A percentile compares a stretch with the other conserved stretches of the same genome.
phyloP scores from a whole-genome alignment of 2,888 invertebrate genomes.

The Andrena bucephala region DNA sequence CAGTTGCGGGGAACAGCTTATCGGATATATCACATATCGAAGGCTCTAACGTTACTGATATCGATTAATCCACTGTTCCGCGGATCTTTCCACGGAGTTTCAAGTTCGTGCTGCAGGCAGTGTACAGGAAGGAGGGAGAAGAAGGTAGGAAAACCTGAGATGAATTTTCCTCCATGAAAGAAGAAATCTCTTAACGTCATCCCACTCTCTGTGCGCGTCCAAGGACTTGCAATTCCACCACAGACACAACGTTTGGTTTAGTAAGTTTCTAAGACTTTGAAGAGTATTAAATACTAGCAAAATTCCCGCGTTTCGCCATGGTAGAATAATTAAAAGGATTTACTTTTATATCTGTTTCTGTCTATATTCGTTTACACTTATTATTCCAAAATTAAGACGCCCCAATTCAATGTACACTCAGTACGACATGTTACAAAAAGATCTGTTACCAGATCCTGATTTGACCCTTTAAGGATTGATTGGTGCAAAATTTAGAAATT shows the following conservation, averaged over 20 bases:
- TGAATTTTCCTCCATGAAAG: constrained; percentile 66
- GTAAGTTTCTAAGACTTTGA: constrained; percentile 68
- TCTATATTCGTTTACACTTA: not conserved
- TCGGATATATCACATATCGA: constrained; percentile 70
- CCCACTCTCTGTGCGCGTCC: constrained; percentile 26
- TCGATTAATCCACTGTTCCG: constrained; percentile 67
- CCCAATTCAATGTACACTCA: no score
- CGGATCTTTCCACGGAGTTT: constrained; percentile 42
- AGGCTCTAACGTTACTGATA: constrained; percentile 62
- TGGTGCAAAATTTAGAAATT: no score
- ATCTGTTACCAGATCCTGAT: no score
- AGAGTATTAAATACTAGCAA: constrained; percentile 21
- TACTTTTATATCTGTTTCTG: no score
- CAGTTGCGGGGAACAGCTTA: constrained; percentile 61
- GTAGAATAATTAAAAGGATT: no score
- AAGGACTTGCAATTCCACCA: constrained; percentile 74
- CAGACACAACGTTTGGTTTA: constrained; percentile 71
- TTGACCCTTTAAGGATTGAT: no score
- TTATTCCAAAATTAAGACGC: no score
- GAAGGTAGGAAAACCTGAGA: constrained; percentile 38
- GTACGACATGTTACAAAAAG: no score
- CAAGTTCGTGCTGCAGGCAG: constrained; percentile 39
- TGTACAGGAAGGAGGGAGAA: not conserved
- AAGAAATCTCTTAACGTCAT: constrained; percentile 62
- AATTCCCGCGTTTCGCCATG: no score